These are phyloP conservation scores for Ataeniobius toweri DNA, from an alignment of 2,797 vertebrate genomes.

Conservation along the genomic window DNA sequence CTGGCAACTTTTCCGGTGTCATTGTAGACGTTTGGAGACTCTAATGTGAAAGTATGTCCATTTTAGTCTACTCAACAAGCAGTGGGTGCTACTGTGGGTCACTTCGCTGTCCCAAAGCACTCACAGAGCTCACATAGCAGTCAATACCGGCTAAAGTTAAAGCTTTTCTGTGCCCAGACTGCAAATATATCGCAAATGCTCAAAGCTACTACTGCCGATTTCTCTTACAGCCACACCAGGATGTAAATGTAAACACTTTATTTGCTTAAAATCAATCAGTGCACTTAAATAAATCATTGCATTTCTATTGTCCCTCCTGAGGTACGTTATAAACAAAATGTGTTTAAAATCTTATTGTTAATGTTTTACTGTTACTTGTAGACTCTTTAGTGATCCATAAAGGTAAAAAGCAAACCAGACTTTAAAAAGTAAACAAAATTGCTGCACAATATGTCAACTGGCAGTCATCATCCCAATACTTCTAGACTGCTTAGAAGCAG, in stretches of 20 bases:
- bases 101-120: not conserved
- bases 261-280: not conserved
- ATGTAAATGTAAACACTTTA: not conserved
- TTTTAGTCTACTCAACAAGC: not conserved
- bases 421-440: too few relatives aligned
- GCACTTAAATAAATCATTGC: not conserved
- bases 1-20: not conserved
- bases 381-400: too few relatives aligned
- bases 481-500: not conserved
- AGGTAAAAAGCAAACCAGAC: too few relatives aligned
- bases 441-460: too few relatives aligned
- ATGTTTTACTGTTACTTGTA: not conserved
- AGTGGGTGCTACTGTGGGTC: not conserved
- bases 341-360: not conserved
- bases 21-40: not conserved
- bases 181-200: not conserved
- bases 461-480: too few relatives aligned
- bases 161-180: not conserved
- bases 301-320: not conserved
- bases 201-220: not conserved
- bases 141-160: not conserved
- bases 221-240: not conserved
- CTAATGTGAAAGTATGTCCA: not conserved
- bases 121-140: not conserved
- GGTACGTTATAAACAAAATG: not conserved